Evolutionary conservation across 2,797 vertebrate species (phyloP).

Genomic region (Platyrinchus mystaceus): DNA sequence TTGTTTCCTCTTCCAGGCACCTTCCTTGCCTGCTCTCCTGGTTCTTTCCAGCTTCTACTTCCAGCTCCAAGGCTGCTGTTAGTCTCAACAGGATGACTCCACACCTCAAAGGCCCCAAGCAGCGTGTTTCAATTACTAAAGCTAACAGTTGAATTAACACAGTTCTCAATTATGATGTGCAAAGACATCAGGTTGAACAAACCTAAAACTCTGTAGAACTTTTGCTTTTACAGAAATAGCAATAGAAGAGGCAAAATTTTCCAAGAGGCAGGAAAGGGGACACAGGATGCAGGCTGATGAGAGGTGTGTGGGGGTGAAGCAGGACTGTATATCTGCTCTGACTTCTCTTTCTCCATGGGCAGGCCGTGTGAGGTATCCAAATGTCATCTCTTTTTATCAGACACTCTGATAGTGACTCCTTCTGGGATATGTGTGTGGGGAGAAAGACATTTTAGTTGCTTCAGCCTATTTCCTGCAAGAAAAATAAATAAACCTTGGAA

Average conservation of each 20-base stretch:
- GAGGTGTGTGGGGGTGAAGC: background rate
- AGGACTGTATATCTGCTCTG: background rate
- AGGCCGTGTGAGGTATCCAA: fast-evolving
- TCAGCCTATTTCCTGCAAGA: background rate
- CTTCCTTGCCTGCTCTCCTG: background rate
- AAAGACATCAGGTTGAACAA: background rate
- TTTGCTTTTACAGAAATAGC: background rate
- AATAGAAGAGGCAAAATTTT: background rate
- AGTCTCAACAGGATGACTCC: background rate
- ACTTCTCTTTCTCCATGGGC: background rate
- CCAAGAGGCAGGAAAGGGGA: background rate
- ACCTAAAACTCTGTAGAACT: background rate
- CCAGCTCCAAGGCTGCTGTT: background rate
- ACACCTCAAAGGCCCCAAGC: background rate
- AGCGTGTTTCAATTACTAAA: background rate
- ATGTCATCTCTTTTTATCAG: background rate
- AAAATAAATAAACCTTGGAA: background rate
- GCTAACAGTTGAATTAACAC: slow-evolving; percentile 1
- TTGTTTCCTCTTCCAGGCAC: background rate
- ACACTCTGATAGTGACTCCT: background rate
- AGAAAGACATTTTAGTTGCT: background rate
- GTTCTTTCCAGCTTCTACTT: background rate
- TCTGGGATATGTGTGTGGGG: background rate
- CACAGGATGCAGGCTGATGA: background rate
- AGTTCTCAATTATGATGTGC: slow-evolving; percentile 42